phyloP scores from a whole-genome alignment of 2,888 invertebrate species.

The Drosophila subsilvestris region DNA sequence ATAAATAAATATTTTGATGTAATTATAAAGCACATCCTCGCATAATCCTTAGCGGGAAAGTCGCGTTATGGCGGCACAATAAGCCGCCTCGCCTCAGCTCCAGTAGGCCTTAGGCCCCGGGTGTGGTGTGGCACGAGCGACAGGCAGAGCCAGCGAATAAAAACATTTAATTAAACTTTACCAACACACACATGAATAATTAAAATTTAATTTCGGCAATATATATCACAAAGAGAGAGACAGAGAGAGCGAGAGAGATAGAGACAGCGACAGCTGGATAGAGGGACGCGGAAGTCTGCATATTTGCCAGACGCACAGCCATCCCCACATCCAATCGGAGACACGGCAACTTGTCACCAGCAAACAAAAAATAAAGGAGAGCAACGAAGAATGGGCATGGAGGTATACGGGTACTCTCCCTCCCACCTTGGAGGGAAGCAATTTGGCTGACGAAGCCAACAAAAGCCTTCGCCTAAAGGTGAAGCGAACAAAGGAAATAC shows the following conservation, averaged over 20 bases:
- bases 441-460: constrained; percentile 49
- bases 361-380: constrained; percentile 33
- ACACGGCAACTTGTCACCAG: constrained; percentile 67
- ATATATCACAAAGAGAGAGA: constrained; percentile 56
- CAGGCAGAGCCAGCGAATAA: constrained; percentile 52
- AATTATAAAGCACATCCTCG: constrained; percentile 55
- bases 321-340: constrained; percentile 15
- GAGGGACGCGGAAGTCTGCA: constrained; percentile 4
- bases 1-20: constrained; percentile 66
- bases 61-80: constrained; percentile 47
- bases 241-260: constrained; percentile 1
- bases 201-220: constrained; percentile 76
- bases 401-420: neutral
- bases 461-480: constrained; percentile 44
- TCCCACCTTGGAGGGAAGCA: constrained; percentile 27
- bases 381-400: neutral
- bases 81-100: constrained; percentile 13
- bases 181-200: constrained; percentile 73
- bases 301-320: neutral
- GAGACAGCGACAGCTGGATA: neutral
- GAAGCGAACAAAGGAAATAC: constrained; percentile 47
- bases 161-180: constrained; percentile 77
- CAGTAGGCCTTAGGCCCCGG: constrained; percentile 1
- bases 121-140: neutral
- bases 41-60: constrained; percentile 58